Evolutionary conservation across 2,797 vertebrate species (phyloP), one percentile per base, ranked within the genome.

Genomic region (Peromyscus melanophrys): DNA sequence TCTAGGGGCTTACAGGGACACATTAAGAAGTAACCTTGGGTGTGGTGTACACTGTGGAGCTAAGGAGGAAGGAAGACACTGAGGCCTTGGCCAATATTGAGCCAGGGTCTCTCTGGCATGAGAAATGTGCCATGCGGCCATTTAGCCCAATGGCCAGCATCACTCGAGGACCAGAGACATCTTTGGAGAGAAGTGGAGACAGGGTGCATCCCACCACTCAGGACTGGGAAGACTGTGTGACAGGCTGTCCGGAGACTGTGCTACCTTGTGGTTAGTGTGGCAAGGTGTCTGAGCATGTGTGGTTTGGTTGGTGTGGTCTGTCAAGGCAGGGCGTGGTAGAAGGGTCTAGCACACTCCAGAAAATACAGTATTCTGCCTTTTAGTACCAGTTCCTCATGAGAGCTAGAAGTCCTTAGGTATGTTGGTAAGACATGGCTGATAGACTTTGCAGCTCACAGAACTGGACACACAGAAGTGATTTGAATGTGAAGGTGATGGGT

Each of bases 1-100:
- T 86, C 61, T 0, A 0, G 96, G 71, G 96, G 7, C 46, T 31
- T 43, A 40, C 89, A 67, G 78, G 71, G 6, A 17, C 23, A 13
- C 1, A 0, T 19, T 65, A 90, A 82, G 80, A 81, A 67, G 80
- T 52, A 95, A 29, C 96, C 80, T 91, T 63, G 19, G 92, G 46
- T 23, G 61, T 49, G n/a, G n/a, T 19, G 40, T 43, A 2, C 0
- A 0, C n/a, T 10, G 0, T 9, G 1, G 40, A 46, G 46, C 73
- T 57, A 23, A 80, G 6, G 10, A 49, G 43, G 46, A 83, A 29
- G 63, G 65, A 13, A 34, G 19, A 29, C 71, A 57, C 77, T 49
- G 40, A 71, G 89, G 21, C 71, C 80, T 90, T 61, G 63, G 61
- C 34, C 17, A 76, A 27, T 37, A 1, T 49, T n/a, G 71, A 46